Conservation (phyloP, 2,888 invertebrate genomes). For the Megalurothrips usitatus region DNA sequence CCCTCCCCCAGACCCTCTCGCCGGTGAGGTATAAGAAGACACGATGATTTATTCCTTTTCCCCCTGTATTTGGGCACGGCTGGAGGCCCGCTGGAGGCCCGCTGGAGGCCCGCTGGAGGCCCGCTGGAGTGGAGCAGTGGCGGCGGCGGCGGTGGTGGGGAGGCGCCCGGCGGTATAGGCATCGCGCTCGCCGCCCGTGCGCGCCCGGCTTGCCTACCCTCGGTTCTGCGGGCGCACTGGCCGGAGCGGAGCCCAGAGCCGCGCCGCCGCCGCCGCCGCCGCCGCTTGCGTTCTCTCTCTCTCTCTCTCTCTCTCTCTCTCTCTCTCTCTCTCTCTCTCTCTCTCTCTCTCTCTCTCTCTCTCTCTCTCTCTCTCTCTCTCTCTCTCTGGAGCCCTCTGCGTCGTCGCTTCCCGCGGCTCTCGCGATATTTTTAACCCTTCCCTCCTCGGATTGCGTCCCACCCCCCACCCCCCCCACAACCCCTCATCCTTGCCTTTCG, state of each 20-base stretch:
- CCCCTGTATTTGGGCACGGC: not conserved
- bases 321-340: constrained; percentile 27
- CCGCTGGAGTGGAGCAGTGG: not conserved
- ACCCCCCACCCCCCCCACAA: not conserved
- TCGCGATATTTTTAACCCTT: not conserved
- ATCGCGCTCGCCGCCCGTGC: not conserved
- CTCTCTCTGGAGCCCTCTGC: not conserved
- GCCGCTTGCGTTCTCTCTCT: constrained; percentile 25
- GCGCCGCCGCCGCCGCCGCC: not conserved
- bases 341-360: constrained; percentile 10
- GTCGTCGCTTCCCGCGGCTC: not conserved
- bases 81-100: not conserved
- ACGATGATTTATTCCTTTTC: too few species aligned
- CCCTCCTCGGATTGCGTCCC: too few species aligned
- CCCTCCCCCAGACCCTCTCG: not conserved
- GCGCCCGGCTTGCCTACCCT: not conserved
- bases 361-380: not conserved
- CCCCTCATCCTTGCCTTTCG: not conserved
- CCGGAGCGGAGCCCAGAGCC: not conserved
- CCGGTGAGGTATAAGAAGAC: too few species aligned
- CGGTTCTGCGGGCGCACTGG: not conserved
- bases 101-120: not conserved
- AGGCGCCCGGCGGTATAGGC: not conserved
- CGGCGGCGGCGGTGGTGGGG: not conserved
- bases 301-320: constrained; percentile 29